Evolutionary conservation across 2,113 vertebrate genomes (phyloP).

Genomic region (Aplodontia rufa): DNA sequence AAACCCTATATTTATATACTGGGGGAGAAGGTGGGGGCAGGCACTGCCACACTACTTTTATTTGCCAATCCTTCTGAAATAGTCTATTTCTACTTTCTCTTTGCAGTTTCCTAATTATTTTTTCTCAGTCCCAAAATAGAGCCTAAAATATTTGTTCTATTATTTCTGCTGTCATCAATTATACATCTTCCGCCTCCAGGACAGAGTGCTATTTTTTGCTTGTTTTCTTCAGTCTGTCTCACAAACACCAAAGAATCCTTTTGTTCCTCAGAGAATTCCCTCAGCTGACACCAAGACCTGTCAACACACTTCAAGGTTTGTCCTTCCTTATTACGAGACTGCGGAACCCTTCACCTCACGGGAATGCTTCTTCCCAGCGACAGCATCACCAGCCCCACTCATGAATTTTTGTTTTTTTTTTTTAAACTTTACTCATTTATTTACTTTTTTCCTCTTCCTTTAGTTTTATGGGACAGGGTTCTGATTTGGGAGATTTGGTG

Average conservation of each 20-base stretch:
- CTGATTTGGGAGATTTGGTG: background rate
- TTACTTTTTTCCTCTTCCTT: background rate
- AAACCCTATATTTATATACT: background rate
- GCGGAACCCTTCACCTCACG: background rate
- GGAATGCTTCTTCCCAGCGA: background rate
- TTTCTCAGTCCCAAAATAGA: background rate
- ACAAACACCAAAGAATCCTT: slow-evolving; percentile 65
- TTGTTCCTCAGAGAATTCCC: slow-evolving; percentile 52
- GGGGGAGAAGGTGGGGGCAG: background rate
- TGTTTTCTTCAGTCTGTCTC: slow-evolving; percentile 42
- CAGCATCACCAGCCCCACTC: background rate
- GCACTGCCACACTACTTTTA: background rate
- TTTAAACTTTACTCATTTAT: background rate
- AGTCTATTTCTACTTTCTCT: slow-evolving; percentile 12
- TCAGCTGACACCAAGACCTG: slow-evolving; percentile 4
- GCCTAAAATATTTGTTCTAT: slow-evolving; percentile 23
- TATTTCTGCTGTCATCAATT: slow-evolving; percentile 57
- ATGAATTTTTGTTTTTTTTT: background rate
- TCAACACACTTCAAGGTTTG: slow-evolving; percentile 24
- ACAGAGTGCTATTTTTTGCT: background rate
- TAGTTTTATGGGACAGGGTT: background rate
- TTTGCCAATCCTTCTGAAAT: background rate
- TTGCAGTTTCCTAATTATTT: slow-evolving; percentile 41
- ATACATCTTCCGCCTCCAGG: background rate
- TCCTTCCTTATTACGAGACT: slow-evolving; percentile 12